Base-by-base conservation (phyloP, 2,113 vertebrate genomes). In the Catharus minimus region DNA sequence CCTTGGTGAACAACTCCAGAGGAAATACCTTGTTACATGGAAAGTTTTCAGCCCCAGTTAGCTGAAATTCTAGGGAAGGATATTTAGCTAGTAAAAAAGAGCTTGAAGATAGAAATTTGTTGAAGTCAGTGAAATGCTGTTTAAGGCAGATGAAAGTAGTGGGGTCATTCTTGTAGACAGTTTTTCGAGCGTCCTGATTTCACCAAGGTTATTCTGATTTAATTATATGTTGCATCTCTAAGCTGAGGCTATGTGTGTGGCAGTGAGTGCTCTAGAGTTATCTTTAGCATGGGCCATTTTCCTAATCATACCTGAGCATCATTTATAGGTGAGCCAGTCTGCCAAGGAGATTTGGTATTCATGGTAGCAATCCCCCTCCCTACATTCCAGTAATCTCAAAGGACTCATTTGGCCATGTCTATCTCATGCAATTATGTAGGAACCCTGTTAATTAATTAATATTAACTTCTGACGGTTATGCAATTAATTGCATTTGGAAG, bases 361-460 rank as follows among this genome's bases (percentile, higher is more conserved):
- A 26, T n/a, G 39, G 53, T 71, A 80, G 58, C 55, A 86, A 11
- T 32, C 18, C 9, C 9, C 15, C 85, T 92, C 38, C 44, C n/a
- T 71, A 86, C 33, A n/a, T 75, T 53, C 26, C 50, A 93, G 78
- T 73, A 46, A 44, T 76, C 68, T 90, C 30, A 4, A 61, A 94
- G 56, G 57, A 78, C 80, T 88, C 76, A 82, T 91, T 67, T 91
- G 78, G 50, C 57, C 76, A 81, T 94, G 46, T 47, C 80, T 86
- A 91, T 94, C 86, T 78, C 62, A 87, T 58, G n/a, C 28, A 79
- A 75, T 75, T 90, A 80, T 36, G 52, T 68, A 88, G 78, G 56
- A 90, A 72, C 56, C 13, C 62, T n/a, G 46, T 72, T 92, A 94
- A 95, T 96, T 95, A 93, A 91, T 95, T 91, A 76, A 91, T 93